Evolutionary conservation across 92 coral and sea anemone species (phyloP).

Genomic region (Epizoanthus rinbou): DNA sequence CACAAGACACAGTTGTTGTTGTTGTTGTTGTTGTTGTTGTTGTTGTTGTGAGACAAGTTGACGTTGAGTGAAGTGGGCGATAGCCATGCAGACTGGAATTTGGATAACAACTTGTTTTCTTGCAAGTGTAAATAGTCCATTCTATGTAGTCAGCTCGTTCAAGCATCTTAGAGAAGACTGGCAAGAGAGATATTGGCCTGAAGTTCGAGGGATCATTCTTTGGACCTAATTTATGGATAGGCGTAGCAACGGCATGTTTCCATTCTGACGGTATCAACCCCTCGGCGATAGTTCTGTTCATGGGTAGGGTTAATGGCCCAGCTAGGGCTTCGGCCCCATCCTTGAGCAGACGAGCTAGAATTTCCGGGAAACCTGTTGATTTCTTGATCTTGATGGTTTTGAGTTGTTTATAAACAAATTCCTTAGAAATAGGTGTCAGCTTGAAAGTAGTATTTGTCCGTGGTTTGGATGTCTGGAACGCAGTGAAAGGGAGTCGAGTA

Average conservation of each 20-base stretch:
- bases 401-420: background rate
- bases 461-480: no score
- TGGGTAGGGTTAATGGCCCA: background rate
- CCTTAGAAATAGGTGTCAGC: background rate
- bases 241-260: no score
- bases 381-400: background rate
- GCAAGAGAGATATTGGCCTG: no score
- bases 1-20: no score
- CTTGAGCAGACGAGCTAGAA: background rate
- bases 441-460: background rate
- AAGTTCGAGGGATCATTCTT: background rate
- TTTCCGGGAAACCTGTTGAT: background rate
- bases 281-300: background rate
- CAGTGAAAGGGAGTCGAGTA: background rate
- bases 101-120: no score
- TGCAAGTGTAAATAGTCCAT: no score
- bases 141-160: no score
- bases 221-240: background rate
- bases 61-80: no score
- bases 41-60: no score
- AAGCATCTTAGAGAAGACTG: no score
- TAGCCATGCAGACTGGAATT: no score
- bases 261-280: background rate
- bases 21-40: no score
- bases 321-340: background rate